phyloP scores from a whole-genome alignment of 2,888 invertebrate species.

The Pollenia angustigena region DNA sequence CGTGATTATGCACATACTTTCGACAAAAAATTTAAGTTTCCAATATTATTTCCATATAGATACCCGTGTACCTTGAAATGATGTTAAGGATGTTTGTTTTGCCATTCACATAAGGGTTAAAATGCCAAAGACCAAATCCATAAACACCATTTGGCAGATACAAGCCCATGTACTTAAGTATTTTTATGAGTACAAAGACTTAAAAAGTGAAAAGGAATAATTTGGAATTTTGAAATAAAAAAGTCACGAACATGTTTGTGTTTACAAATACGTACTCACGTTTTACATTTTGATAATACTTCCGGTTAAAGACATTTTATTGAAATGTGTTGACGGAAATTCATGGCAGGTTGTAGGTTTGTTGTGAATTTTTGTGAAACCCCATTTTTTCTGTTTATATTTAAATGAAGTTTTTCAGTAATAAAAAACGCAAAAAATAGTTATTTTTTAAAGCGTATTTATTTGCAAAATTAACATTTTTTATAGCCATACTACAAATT shows the following conservation, averaged over 20 bases:
- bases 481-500: no score
- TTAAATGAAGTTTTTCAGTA: no score
- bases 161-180: neutral
- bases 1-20: no score
- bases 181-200: neutral
- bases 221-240: neutral
- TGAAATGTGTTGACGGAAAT: constrained; percentile 39
- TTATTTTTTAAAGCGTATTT: no score
- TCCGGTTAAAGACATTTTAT: constrained; percentile 35
- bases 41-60: no score
- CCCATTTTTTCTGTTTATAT: no score
- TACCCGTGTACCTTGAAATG: no score
- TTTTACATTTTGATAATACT: constrained; percentile 16
- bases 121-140: neutral
- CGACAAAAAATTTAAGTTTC: no score
- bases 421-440: no score
- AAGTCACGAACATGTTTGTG: neutral
- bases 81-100: no score
- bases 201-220: neutral
- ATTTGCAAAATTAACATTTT: no score
- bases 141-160: neutral
- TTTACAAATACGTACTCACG: neutral
- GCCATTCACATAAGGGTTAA: no score
- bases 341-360: constrained; percentile 13
- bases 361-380: neutral